These are phyloP conservation scores for Petrocephalus microphthalmus DNA, from an alignment of 2,113 vertebrate genomes.

Conservation along the genomic window DNA sequence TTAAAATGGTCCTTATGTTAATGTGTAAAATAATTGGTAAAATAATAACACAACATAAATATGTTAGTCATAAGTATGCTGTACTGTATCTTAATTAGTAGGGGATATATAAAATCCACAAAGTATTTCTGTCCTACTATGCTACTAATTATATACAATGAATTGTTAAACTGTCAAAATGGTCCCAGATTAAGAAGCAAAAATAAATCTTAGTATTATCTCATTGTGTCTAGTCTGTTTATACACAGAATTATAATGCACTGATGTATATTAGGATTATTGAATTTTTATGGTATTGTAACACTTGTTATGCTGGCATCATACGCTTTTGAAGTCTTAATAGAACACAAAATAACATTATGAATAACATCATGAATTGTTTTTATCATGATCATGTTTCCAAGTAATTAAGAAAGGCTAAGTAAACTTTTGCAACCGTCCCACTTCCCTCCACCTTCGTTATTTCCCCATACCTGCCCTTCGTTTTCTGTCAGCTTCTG, in stretches of 20 bases:
- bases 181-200: not conserved
- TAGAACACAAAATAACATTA: conserved; percentile 21
- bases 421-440: not conserved
- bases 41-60: not conserved
- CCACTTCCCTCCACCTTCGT: not conserved
- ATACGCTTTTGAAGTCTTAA: not conserved
- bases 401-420: not conserved
- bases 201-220: not conserved
- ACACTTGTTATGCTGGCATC: not conserved
- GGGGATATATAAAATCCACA: not conserved
- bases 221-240: not conserved
- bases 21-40: not conserved
- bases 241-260: not conserved
- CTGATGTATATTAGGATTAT: not conserved
- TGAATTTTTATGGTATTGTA: not conserved
- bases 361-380: conserved; percentile 30
- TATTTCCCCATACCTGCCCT: not conserved
- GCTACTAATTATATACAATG: not conserved
- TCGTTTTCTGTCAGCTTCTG: not conserved
- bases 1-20: not conserved
- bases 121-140: not conserved
- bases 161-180: not conserved
- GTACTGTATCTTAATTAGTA: not conserved
- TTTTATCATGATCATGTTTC: not conserved
- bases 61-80: not conserved